These are phyloP conservation scores for Tetranychus truncatus DNA, from an alignment of 2,888 invertebrate species.

Conservation along the genomic window DNA sequence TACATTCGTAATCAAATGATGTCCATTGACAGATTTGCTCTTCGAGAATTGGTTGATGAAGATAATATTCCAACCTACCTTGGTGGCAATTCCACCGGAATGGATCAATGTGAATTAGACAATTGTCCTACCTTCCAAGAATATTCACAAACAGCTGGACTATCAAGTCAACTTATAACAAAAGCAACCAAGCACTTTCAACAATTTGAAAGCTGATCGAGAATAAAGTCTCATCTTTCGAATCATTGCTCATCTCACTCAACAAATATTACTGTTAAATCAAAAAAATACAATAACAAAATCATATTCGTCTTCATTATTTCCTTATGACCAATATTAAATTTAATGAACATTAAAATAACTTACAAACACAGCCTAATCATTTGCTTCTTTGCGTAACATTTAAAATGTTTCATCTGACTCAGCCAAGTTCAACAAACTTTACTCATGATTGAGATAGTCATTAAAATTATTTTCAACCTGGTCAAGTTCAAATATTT, in stretches of 20 bases:
- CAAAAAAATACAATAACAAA: no score
- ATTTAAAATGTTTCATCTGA: no score
- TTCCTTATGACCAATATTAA: no score
- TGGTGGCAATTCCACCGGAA: background rate
- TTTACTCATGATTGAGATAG: background rate
- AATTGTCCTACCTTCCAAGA: background rate
- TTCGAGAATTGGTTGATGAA: constrained; percentile 5
- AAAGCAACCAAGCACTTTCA: background rate
- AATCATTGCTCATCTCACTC: background rate
- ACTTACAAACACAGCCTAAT: no score
- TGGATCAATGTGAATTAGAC: background rate
- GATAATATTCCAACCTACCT: background rate
- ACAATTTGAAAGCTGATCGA: background rate
- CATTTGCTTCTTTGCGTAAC: no score
- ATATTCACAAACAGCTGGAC: background rate
- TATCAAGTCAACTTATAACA: background rate
- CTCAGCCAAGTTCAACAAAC: no score
- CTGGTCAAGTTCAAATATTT: background rate
- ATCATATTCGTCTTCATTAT: no score
- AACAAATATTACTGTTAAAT: background rate
- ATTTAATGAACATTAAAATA: no score
- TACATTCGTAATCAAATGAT: constrained; percentile 5
- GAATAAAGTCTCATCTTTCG: background rate
- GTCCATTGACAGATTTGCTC: background rate
- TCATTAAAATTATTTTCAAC: background rate